Evolutionary conservation across 1,140 invertebrate species (phyloP), one percentile per base, ranked within the genome.

Genomic region (Chelonus insularis): DNA sequence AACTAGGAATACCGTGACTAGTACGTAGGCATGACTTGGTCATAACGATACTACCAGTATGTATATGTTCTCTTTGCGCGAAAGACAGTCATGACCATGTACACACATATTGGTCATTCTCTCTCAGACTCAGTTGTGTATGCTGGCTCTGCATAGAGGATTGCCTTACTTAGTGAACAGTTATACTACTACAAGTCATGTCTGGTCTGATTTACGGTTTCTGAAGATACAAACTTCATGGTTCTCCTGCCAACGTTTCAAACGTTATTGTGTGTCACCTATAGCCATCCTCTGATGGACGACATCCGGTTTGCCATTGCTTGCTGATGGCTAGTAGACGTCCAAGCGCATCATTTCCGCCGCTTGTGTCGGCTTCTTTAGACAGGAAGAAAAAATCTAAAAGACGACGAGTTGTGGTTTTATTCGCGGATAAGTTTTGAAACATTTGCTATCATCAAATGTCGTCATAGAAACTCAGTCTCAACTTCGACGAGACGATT

Each of bases 111-210:
- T 14, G 45, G 14, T 14, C 8, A 25, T 18, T 48, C 6, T 21
- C 41, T 14, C 9, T 51, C 23, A 32, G 48, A 34, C 23, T 12
- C 9, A 8, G 32, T 21, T n/a, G 21, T 52, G 50, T 21, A 45
- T 37, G 21, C 37, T 37, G 37, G 47, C 14, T 60, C 54, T 59
- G 41, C 36, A 16, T 25, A 45, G 25, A 36, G 45, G 45, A 52
- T 50, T 60, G 62, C 52, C 63, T 64, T 60, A 65, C 55, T 65
- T 65, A 54, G 36, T 36, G 55, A 63, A 23, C 57, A 60, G 48
- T 64, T 60, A 47, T 34, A 18, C 43, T 32, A 39, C 20, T 23
- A 39, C 12, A 25, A n/a, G n/a, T n/a, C n/a, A 5, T n/a, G 48
- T 50, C 32, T 21, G 45, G 20, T 20, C 43, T 63, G 62, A 63